These are phyloP conservation scores for Nomada flava DNA, from an alignment of 2,888 invertebrate species.

Conservation along the genomic window DNA sequence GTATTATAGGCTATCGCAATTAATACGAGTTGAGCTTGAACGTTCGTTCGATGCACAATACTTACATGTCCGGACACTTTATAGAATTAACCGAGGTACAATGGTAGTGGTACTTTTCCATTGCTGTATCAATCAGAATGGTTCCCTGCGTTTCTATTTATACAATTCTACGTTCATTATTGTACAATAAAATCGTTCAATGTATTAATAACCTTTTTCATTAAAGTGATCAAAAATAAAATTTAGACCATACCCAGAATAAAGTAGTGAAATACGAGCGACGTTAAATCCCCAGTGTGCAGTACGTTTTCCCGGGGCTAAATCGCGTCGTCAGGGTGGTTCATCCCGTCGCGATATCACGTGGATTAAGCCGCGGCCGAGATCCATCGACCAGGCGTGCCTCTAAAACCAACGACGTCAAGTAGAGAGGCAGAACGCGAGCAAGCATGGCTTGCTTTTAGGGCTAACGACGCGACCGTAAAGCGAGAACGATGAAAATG, in stretches of 20 bases:
- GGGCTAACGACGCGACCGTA: constrained; percentile 66
- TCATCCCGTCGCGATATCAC: constrained; percentile 26
- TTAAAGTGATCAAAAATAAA: no score
- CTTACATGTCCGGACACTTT: no score
- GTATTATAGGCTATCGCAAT: no score
- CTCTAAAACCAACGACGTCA: constrained; percentile 38
- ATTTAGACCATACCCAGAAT: background rate
- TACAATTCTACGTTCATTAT: no score
- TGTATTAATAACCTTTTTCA: no score
- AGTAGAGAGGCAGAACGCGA: constrained; percentile 22
- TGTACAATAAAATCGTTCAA: no score
- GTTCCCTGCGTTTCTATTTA: no score
- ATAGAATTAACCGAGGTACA: no score
- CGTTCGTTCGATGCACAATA: no score
- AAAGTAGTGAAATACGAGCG: background rate
- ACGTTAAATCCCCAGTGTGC: background rate
- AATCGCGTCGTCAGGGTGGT: background rate
- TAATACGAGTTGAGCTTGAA: no score
- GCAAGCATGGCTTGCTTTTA: constrained; percentile 50
- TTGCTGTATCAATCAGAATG: no score
- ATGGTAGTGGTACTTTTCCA: no score
- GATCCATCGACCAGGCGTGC: constrained; percentile 50
- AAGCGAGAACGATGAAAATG: constrained; percentile 67
- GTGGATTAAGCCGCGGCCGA: constrained; percentile 38
- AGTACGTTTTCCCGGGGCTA: background rate